These are phyloP conservation scores for Bombyx mori DNA, from an alignment of 1,140 invertebrate genomes.

Conservation along the genomic window ASM3026992v2 NC_085121.1:11545001-11545500, in stretches of 20 bases:
- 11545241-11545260: conserved; percentile 60
- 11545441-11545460: no score
- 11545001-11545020: conserved; percentile 76
- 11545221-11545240: background rate
- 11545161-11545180: conserved; percentile 71
- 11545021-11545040: conserved; percentile 77
- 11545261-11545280: conserved; percentile 81
- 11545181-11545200: conserved; percentile 3
- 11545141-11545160: conserved; percentile 80
- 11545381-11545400: conserved; percentile 42
- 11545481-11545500: conserved; percentile 55
- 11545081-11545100: conserved; percentile 73
- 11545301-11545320: conserved; percentile 69
- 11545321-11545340: conserved; percentile 54
- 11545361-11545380: conserved; percentile 79
- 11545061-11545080: conserved; percentile 77
- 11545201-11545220: conserved; percentile 1
- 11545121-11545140: conserved; percentile 71
- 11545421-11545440: no score
- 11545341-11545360: conserved; percentile 72
- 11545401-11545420: background rate
- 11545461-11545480: conserved; percentile 71
- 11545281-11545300: conserved; percentile 78
- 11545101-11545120: conserved; percentile 76
- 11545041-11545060: conserved; percentile 77